A percentile compares a stretch with the other conserved stretches of the same genome.
These are phyloP conservation scores for Polia nebulosa DNA, from an alignment of 2,888 invertebrate genomes.

Conservation along the genomic window DNA sequence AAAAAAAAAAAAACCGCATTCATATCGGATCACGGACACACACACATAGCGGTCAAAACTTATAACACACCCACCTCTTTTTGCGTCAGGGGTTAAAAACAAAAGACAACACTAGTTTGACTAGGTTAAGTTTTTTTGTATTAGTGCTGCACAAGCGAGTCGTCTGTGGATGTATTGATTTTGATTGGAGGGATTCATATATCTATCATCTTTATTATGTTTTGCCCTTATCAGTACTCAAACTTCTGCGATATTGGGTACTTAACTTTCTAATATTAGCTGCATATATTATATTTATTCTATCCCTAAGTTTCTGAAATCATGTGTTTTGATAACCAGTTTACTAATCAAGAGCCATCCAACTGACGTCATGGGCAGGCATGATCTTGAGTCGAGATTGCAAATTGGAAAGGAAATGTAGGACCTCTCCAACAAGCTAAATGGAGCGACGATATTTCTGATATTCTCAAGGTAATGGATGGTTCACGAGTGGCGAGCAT, in stretches of 20 bases:
- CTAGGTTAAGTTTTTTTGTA: not conserved
- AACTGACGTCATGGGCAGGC: not conserved
- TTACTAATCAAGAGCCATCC: not conserved
- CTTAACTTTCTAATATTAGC: slow-evolving; percentile 9
- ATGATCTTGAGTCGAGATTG: not conserved
- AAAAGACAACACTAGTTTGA: no score
- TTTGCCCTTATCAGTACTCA: slow-evolving; percentile 32
- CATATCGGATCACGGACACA: no score
- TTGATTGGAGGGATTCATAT: slow-evolving; percentile 3
- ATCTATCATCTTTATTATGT: slow-evolving; percentile 1
- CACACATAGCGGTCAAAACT: no score
- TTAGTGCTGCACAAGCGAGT: not conserved
- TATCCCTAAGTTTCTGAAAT: not conserved
- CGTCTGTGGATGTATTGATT: not conserved
- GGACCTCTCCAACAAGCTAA: not conserved
- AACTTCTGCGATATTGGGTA: slow-evolving; percentile 13
- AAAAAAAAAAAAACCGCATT: no score
- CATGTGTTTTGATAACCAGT: not conserved
- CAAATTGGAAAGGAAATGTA: not conserved
- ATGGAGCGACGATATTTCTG: not conserved
- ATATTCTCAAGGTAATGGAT: not conserved
- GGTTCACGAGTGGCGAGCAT: not conserved
- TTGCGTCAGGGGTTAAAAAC: no score
- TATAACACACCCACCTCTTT: no score
- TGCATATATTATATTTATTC: not conserved